Evolutionary conservation across 1,140 invertebrate genomes (phyloP), one percentile per base, ranked within the genome.

Genomic region (Bombus pyrosoma): DNA sequence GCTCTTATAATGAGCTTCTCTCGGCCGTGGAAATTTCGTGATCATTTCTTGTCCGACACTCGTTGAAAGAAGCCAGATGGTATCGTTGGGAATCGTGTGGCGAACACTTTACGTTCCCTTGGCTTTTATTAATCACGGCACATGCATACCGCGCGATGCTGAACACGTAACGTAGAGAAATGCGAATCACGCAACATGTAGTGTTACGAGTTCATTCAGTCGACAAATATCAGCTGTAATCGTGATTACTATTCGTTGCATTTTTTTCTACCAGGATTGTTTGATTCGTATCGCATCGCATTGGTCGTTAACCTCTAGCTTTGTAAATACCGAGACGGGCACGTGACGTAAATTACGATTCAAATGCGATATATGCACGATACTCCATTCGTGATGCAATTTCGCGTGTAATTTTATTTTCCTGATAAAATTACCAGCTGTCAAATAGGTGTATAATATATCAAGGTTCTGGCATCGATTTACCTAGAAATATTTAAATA

Each of bases 101-200:
- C 37, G 25, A 41, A 41, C 76, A 13, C 28, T 66, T 79, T 22
- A 34, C 69, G 57, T 84, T 84, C 82, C 57, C 53, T 32, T n/a
- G 76, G 76, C 66, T 79, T 59, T 79, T 79, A 78, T 41, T 84
- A 84, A 84, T 85, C 69, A 41, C 59, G 41, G 66, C 83, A 28
- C 83, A 32, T 18, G 83, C 77, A 41, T 53, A 41, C 37, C 15
- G 41, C 68, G 75, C 12, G n/a, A 81, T 74, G 83, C 77, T 32
- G 59, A 69, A 84, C 82, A 78, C 82, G 62, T 79, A 84, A 25
- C 75, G 15, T 8, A 43, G 39, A 79, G 82, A 71, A 71, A 84
- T 68, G 64, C 37, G 76, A 84, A 84, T 84, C 47, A 69, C 76
- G 75, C 62, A 71, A 28, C 37, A 39, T 41, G 39, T 41, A 39